Evolutionary conservation across 2,888 invertebrate species (phyloP).

Genomic region (Gonocerus acuteangulatus): DNA sequence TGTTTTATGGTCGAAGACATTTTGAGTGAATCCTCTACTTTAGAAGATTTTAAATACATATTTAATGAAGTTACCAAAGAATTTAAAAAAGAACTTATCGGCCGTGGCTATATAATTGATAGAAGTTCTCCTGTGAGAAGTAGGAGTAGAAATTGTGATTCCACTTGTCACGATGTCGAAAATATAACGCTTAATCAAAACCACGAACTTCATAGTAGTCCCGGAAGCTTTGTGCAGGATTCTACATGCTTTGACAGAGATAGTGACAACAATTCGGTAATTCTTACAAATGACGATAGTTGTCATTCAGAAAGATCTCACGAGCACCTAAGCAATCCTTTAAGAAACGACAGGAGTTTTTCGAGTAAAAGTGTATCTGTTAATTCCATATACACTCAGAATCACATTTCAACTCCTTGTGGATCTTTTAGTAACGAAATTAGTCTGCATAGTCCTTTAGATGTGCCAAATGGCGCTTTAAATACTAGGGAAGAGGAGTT

Average conservation of each 20-base stretch:
- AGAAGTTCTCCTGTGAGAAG: no score
- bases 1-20: constrained; percentile 26
- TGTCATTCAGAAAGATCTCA: not conserved
- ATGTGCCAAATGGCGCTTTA: no score
- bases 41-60: constrained; percentile 26
- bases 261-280: not conserved
- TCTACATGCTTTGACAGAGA: not conserved
- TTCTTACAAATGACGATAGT: not conserved
- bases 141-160: constrained; percentile 5
- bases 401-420: no score
- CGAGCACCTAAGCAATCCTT: not conserved
- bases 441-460: no score
- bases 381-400: no score
- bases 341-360: no score
- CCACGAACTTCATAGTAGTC: not conserved
- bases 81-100: constrained; percentile 1
- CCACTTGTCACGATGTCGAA: constrained; percentile 10
- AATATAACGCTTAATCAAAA: constrained; percentile 2
- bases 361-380: no score
- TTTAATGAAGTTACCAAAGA: not conserved
- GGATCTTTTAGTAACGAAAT: no score
- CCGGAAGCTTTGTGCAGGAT: not conserved
- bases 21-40: constrained; percentile 11
- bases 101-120: not conserved
- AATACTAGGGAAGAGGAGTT: not conserved